These are phyloP conservation scores for Xenopus laevis DNA, from an alignment of 2,113 vertebrate genomes.

Conservation along the genomic window DNA sequence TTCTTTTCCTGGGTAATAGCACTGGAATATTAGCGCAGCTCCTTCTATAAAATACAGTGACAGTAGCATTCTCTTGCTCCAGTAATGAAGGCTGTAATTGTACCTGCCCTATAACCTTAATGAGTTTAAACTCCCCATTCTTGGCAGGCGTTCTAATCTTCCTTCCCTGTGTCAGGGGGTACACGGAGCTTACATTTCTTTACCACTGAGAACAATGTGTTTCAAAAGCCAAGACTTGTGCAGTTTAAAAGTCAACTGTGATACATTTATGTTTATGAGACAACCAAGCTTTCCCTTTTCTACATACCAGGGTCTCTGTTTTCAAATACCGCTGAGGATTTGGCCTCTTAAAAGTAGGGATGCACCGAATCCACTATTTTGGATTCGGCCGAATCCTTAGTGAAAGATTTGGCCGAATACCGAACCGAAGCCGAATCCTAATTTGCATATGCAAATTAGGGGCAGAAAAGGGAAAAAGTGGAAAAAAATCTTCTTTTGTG, in stretches of 20 bases:
- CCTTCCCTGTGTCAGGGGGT: neutral
- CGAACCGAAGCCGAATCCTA: too few relatives aligned
- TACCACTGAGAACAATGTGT: neutral
- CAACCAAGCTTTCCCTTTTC: too few relatives aligned
- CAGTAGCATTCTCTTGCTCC: neutral
- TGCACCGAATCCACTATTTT: too few relatives aligned
- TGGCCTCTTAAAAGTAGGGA: too few relatives aligned
- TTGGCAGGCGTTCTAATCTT: neutral
- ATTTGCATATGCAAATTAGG: too few relatives aligned
- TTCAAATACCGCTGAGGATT: too few relatives aligned
- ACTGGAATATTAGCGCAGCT: neutral
- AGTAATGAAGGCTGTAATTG: neutral
- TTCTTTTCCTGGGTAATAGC: neutral
- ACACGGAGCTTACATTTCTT: neutral
- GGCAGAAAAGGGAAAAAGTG: too few relatives aligned
- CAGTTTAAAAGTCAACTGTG: neutral
- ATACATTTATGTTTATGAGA: neutral
- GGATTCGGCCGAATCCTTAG: too few relatives aligned
- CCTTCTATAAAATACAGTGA: neutral
- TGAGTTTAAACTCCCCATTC: neutral
- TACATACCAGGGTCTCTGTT: too few relatives aligned
- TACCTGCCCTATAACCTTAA: neutral
- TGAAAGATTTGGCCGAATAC: too few relatives aligned
- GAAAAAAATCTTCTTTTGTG: too few relatives aligned
- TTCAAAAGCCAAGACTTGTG: neutral